phyloP scores from a whole-genome alignment of 2,113 vertebrate species.

The Amphiprion ocellaris region DNA sequence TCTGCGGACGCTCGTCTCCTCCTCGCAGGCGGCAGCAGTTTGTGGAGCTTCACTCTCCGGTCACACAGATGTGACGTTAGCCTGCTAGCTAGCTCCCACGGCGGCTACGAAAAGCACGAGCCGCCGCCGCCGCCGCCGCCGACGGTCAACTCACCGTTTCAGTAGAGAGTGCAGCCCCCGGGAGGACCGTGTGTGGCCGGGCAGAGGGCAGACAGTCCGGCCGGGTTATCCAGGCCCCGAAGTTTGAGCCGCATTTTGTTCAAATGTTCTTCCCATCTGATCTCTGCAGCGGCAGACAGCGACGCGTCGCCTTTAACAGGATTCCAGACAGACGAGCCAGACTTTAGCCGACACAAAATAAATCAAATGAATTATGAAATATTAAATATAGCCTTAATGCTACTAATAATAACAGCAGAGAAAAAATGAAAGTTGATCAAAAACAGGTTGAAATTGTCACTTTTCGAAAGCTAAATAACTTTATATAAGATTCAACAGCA shows the following conservation, averaged over 20 bases:
- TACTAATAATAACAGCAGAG: too few relatives aligned
- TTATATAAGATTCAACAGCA: too few relatives aligned
- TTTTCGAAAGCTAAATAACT: too few relatives aligned
- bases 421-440: too few relatives aligned
- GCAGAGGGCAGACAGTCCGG: constrained; percentile 38
- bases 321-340: constrained; percentile 77
- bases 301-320: constrained; percentile 78
- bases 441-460: too few relatives aligned
- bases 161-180: constrained; percentile 36
- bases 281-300: constrained; percentile 63
- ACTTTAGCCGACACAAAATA: constrained; percentile 75
- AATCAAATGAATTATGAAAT: background rate
- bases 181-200: background rate
- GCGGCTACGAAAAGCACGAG: background rate
- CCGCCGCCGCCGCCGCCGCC: background rate
- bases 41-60: background rate
- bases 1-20: background rate
- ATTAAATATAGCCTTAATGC: too few relatives aligned
- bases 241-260: constrained; percentile 55
- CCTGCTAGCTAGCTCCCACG: constrained; percentile 56
- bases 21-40: background rate
- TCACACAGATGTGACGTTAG: constrained; percentile 70
- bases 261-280: constrained; percentile 28
- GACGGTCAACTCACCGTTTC: constrained; percentile 57
- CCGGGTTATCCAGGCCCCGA: constrained; percentile 15